Evolutionary conservation across 2,113 vertebrate genomes (phyloP).

Genomic region (human (Homo sapiens)): DNA sequence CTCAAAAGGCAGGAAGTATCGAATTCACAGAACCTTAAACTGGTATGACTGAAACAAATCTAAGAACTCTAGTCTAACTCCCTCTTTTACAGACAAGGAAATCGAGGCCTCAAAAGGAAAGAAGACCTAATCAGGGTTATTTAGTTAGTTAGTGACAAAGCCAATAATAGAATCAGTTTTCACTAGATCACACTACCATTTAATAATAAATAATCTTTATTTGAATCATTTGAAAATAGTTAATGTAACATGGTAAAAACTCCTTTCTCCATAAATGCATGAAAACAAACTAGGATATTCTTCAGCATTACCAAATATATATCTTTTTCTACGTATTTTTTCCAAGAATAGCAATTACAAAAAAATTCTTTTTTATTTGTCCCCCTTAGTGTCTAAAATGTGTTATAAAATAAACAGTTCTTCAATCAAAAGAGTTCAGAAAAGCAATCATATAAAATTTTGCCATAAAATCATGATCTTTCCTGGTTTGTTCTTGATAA

Average conservation of each 20-base stretch:
- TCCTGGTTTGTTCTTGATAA: slow-evolving; percentile 15
- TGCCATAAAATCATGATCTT: not conserved
- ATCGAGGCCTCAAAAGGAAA: not conserved
- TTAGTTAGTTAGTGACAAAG: slow-evolving; percentile 5
- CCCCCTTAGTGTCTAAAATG: not conserved
- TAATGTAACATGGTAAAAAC: not conserved
- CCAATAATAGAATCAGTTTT: not conserved
- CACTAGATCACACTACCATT: not conserved
- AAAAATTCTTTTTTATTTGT: not conserved
- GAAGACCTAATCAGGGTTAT: not conserved
- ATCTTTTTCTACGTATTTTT: slow-evolving; percentile 14
- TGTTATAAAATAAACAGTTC: slow-evolving; percentile 12
- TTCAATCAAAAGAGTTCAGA: slow-evolving; percentile 8
- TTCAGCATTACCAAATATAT: not conserved
- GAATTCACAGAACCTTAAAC: not conserved
- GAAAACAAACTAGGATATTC: not conserved
- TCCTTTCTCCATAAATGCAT: not conserved
- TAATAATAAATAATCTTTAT: slow-evolving; percentile 14
- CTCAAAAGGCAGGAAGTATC: not conserved
- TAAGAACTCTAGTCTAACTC: not conserved
- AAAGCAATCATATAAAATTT: slow-evolving; percentile 52
- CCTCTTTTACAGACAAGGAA: not conserved
- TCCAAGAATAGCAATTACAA: slow-evolving; percentile 2
- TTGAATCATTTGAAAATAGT: slow-evolving; percentile 47
- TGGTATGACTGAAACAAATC: not conserved